A percentile compares a stretch with the other conserved stretches of the same genome.
Evolutionary conservation across 1,140 invertebrate genomes (phyloP).

Genomic region (Meteorus sp.): DNA sequence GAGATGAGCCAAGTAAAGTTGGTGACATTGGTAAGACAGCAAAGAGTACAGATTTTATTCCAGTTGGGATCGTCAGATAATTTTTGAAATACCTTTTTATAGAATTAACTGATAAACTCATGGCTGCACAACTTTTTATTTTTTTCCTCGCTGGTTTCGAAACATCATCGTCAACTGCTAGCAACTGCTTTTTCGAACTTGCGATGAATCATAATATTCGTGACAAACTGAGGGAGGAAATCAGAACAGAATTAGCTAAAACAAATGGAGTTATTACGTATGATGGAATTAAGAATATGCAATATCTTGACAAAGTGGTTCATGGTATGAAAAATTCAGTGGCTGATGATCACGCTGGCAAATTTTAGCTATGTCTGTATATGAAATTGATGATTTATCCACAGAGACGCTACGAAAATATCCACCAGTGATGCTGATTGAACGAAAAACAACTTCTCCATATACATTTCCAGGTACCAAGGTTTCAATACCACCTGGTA

Average conservation of each 20-base stretch:
- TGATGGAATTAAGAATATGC: no score
- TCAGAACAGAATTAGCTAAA: no score
- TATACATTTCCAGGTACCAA: conserved; percentile 59
- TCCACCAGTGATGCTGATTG: conserved; percentile 59
- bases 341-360: no score
- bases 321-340: no score
- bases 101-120: conserved; percentile 29
- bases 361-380: no score
- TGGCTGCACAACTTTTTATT: conserved; percentile 64
- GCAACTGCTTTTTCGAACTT: conserved; percentile 64
- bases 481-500: conserved; percentile 52
- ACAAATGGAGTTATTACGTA: no score
- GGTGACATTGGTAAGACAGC: conserved; percentile 17
- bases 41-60: not conserved
- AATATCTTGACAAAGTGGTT: no score
- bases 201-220: conserved; percentile 60
- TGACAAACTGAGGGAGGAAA: conserved; percentile 23
- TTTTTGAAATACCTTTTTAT: not conserved
- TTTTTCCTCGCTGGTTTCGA: conserved; percentile 74
- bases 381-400: conserved; percentile 45
- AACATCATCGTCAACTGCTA: conserved; percentile 67
- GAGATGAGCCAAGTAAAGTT: conserved; percentile 46
- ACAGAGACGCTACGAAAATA: conserved; percentile 63
- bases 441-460: conserved; percentile 53
- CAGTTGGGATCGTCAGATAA: not conserved